A percentile compares a stretch with the other conserved stretches of the same genome.
These are phyloP conservation scores for Perdita meconis DNA, from an alignment of 2,888 invertebrate species.

Conservation along the genomic window DNA sequence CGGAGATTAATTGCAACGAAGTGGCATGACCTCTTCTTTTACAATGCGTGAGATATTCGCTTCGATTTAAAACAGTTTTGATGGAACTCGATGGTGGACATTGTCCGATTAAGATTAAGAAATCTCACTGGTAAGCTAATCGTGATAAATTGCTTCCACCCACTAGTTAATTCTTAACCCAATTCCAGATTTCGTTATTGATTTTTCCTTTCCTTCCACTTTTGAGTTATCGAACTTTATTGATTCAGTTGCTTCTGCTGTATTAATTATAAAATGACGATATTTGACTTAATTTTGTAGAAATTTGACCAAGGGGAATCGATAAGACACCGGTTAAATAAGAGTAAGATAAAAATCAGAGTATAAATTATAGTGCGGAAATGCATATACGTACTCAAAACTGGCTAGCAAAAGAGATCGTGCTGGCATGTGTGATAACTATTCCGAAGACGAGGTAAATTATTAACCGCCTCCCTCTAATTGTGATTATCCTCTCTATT, in stretches of 20 bases:
- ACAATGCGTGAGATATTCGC: conserved; percentile 1
- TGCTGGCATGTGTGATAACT: conserved; percentile 71
- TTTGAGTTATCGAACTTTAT: too few relatives aligned
- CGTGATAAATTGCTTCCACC: neutral
- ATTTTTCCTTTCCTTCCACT: too few relatives aligned
- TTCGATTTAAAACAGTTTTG: neutral
- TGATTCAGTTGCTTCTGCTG: too few relatives aligned
- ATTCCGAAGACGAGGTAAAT: conserved; percentile 66
- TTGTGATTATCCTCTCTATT: too few relatives aligned
- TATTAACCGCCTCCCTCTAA: neutral
- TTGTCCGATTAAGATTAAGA: neutral
- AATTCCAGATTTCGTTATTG: too few relatives aligned
- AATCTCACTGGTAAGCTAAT: neutral
- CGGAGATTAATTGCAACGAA: neutral
- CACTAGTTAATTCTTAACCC: neutral
- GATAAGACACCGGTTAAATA: neutral
- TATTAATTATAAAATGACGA: too few relatives aligned
- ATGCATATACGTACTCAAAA: conserved; percentile 16
- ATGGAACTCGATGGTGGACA: neutral
- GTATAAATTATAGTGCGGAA: neutral
- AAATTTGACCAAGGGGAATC: too few relatives aligned
- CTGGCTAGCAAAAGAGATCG: conserved; percentile 25
- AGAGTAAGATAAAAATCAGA: neutral
- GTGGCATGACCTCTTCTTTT: too few relatives aligned
- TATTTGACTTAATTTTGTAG: too few relatives aligned